These are phyloP conservation scores for Rhinopomastus cyanomelas DNA, from an alignment of 2,113 vertebrate genomes.

Conservation along the genomic window DNA sequence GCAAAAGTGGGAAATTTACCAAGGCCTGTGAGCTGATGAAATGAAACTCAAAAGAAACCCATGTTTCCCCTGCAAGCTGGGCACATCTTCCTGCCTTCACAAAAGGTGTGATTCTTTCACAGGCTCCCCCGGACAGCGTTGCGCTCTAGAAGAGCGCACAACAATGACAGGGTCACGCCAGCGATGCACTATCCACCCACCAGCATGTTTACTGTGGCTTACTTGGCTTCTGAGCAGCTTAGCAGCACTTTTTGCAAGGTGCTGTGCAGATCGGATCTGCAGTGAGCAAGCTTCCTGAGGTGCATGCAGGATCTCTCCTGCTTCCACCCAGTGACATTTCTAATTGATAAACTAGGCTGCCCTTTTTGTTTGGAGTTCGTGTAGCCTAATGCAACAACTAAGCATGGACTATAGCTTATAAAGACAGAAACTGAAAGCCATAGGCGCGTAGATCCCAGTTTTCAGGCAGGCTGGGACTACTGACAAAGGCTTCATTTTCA, in stretches of 20 bases:
- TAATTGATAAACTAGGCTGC: fast-evolving
- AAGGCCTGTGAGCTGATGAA: constrained; percentile 21
- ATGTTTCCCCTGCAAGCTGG: background rate
- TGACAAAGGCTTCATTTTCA: background rate
- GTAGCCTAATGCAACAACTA: background rate
- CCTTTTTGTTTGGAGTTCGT: background rate
- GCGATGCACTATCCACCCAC: background rate
- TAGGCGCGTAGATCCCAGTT: background rate
- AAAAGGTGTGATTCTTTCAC: background rate
- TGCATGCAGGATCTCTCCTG: background rate
- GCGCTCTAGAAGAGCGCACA: background rate
- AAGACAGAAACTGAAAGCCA: background rate
- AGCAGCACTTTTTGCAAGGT: background rate
- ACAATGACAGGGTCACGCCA: background rate
- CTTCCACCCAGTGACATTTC: background rate
- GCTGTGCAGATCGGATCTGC: background rate
- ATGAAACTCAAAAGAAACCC: constrained; percentile 26
- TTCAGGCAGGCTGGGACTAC: background rate
- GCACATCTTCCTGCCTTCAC: background rate
- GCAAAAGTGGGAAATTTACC: background rate
- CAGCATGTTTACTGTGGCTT: background rate
- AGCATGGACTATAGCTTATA: background rate
- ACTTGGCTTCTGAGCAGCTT: background rate
- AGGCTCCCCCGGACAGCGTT: background rate
- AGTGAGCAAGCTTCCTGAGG: background rate